Percentiles rank a stretch among this genome's conserved stretches.
phyloP scores from a whole-genome alignment of 2,113 vertebrate genomes.

The Salminus brasiliensis region DNA sequence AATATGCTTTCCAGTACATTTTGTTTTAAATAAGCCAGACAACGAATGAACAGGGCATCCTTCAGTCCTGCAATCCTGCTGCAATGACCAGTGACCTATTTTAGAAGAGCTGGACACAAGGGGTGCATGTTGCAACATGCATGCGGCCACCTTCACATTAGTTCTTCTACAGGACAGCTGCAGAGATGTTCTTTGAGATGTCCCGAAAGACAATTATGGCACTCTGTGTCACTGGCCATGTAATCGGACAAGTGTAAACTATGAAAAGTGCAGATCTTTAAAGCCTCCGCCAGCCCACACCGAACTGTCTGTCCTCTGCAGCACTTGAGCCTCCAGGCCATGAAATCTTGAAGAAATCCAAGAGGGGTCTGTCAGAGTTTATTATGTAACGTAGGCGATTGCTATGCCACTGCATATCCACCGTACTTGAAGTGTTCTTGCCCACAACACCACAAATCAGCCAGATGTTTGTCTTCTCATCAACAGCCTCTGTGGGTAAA shows the following conservation, averaged over 20 bases:
- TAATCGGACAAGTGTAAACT: neutral
- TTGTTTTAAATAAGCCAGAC: neutral
- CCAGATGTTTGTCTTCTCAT: slow-evolving; percentile 7
- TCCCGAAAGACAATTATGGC: neutral
- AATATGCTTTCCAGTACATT: neutral
- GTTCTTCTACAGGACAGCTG: neutral
- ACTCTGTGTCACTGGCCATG: neutral
- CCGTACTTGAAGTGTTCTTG: neutral
- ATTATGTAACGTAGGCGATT: neutral
- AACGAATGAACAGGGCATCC: neutral
- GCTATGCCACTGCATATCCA: neutral
- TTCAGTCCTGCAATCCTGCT: neutral
- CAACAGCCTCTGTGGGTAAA: neutral
- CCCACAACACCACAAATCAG: slow-evolving; percentile 6
- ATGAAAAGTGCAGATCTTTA: neutral
- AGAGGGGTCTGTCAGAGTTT: neutral
- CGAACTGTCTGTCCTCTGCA: neutral
- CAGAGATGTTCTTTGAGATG: neutral
- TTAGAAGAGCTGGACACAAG: neutral
- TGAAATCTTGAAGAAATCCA: neutral
- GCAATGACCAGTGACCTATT: neutral
- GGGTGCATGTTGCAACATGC: neutral
- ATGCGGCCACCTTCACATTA: neutral
- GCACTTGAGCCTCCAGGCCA: neutral
- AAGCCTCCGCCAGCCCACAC: neutral